Conservation (phyloP, 2,797 vertebrate species). For the Sorex maritimensis region DNA sequence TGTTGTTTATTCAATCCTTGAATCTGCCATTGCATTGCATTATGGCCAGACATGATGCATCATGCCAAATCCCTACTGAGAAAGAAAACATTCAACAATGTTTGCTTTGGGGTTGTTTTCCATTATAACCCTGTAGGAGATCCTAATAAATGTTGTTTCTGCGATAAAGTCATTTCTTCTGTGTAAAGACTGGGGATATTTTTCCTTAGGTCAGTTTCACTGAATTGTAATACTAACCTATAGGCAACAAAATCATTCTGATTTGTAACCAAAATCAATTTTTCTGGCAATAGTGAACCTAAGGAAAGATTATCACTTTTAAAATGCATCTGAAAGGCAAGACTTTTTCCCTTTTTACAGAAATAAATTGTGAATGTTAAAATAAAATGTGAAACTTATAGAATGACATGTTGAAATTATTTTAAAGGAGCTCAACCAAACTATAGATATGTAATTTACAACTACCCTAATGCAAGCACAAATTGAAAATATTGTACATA, state of each 20-base stretch:
- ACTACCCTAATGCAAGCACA: slow-evolving; percentile 35
- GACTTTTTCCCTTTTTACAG: slow-evolving; percentile 57
- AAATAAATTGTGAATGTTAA: slow-evolving; percentile 68
- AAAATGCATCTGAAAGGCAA: slow-evolving; percentile 58
- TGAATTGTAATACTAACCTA: slow-evolving; percentile 69
- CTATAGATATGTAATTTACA: slow-evolving; percentile 50
- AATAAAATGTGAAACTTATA: slow-evolving; percentile 42
- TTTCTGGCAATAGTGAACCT: slow-evolving; percentile 59
- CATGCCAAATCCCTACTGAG: slow-evolving; percentile 63
- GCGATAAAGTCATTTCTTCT: slow-evolving; percentile 67
- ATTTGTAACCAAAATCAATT: slow-evolving; percentile 72
- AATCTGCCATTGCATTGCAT: slow-evolving; percentile 28
- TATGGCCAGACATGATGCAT: slow-evolving; percentile 28
- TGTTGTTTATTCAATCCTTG: slow-evolving; percentile 68
- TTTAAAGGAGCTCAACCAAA: slow-evolving; percentile 53
- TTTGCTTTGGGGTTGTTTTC: slow-evolving; percentile 72
- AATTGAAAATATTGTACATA: slow-evolving; percentile 30
- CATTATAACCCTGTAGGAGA: slow-evolving; percentile 63
- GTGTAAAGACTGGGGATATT: slow-evolving; percentile 64
- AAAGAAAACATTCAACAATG: slow-evolving; percentile 71
- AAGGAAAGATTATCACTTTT: slow-evolving; percentile 64
- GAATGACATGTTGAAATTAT: slow-evolving; percentile 46
- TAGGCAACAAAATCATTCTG: slow-evolving; percentile 74
- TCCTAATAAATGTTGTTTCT: slow-evolving; percentile 73
- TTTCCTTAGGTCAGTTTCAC: slow-evolving; percentile 65